Evolutionary conservation across 2,113 vertebrate species (phyloP).

Genomic region (Procavia capensis): DNA sequence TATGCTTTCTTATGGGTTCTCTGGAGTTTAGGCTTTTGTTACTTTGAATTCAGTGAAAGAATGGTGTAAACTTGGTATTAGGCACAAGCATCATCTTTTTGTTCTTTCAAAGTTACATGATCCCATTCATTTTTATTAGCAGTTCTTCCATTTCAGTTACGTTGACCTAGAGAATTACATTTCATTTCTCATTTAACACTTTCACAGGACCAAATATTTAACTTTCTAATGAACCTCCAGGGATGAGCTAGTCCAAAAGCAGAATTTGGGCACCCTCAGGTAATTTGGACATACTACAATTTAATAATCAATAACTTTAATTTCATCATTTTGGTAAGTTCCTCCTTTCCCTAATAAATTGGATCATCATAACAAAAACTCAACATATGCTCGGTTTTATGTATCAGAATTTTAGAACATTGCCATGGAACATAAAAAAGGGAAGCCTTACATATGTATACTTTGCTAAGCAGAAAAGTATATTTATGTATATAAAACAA

Average conservation of each 20-base stretch:
- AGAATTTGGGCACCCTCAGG: neutral
- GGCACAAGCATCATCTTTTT: neutral
- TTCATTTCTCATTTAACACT: neutral
- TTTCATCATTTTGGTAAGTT: neutral
- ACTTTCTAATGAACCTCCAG: neutral
- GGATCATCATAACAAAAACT: neutral
- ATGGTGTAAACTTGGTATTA: neutral
- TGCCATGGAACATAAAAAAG: neutral
- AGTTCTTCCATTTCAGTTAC: neutral
- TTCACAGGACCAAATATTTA: neutral
- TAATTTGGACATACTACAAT: neutral
- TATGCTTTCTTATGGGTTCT: neutral
- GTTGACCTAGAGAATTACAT: neutral
- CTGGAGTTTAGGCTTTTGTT: neutral
- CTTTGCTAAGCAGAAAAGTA: neutral
- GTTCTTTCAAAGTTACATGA: neutral
- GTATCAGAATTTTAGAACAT: neutral
- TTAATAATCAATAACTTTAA: neutral
- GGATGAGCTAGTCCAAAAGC: neutral
- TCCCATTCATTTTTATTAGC: neutral
- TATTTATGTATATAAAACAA: neutral
- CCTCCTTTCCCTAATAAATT: neutral
- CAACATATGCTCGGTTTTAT: neutral
- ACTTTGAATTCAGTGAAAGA: slow-evolving; percentile 1
- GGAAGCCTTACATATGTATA: neutral